phyloP scores from a whole-genome alignment of 2,797 vertebrate species.

The Echiichthys vipera region DNA sequence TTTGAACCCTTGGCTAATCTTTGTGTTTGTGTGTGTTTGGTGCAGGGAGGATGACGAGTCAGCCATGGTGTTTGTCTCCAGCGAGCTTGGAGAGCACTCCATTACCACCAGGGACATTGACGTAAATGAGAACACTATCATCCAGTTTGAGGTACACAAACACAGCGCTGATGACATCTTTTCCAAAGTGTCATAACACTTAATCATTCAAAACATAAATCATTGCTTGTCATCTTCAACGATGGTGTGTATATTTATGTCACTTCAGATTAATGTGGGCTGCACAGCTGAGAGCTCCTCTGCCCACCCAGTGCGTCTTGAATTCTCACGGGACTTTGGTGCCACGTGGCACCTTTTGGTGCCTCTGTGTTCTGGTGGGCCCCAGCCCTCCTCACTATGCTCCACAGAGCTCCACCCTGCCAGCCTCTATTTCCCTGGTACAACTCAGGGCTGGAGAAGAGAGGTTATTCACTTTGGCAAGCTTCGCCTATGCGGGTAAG shows the following conservation, averaged over 20 bases:
- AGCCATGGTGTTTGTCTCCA: constrained; percentile 97
- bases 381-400: constrained; percentile 92
- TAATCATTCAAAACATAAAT: constrained; percentile 11
- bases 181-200: constrained; percentile 18
- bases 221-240: neutral
- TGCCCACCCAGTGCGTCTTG: constrained; percentile 89
- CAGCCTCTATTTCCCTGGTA: constrained; percentile 94
- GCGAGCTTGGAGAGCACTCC: constrained; percentile 96
- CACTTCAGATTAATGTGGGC: constrained; percentile 91
- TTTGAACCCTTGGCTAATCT: constrained; percentile 27
- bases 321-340: constrained; percentile 98
- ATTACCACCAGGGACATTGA: constrained; percentile 95
- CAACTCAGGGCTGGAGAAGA: constrained; percentile 94
- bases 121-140: constrained; percentile 96
- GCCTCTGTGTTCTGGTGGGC: constrained; percentile 93
- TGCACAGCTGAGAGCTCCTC: constrained; percentile 95
- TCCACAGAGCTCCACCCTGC: constrained; percentile 96
- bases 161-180: constrained; percentile 33
- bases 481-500: constrained; percentile 96
- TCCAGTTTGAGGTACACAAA: constrained; percentile 95
- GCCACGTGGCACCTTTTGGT: constrained; percentile 97
- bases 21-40: constrained; percentile 46
- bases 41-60: constrained; percentile 96
- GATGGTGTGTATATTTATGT: constrained; percentile 31
- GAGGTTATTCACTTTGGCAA: constrained; percentile 95